Conservation (phyloP, 2,113 vertebrate species). For the Saiga tatarica region DNA sequence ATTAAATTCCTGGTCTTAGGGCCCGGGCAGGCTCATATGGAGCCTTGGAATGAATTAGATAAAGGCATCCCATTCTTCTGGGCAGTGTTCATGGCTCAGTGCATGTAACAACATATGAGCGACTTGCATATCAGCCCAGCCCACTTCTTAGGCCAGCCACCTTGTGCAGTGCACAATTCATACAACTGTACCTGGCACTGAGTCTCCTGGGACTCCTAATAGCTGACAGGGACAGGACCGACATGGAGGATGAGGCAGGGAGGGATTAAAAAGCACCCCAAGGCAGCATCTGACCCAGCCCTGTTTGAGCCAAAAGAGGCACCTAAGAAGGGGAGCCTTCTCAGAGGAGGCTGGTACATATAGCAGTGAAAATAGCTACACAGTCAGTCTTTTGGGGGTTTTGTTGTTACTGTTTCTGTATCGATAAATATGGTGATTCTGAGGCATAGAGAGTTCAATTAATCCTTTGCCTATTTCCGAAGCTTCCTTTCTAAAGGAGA, state of each 20-base stretch:
- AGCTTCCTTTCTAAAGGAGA: background rate
- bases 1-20: background rate
- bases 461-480: conserved; percentile 29
- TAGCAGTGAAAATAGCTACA: background rate
- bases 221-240: background rate
- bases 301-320: background rate
- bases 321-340: background rate
- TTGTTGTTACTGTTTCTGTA: background rate
- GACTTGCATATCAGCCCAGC: background rate
- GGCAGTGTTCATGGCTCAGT: background rate
- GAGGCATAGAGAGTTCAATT: background rate
- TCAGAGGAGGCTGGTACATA: too few relatives aligned
- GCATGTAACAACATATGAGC: background rate
- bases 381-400: background rate
- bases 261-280: background rate
- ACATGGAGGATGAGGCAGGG: fast-evolving
- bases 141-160: background rate
- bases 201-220: background rate
- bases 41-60: background rate
- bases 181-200: background rate
- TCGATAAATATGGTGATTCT: background rate
- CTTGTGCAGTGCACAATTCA: background rate
- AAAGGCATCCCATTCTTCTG: background rate
- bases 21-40: too few relatives aligned
- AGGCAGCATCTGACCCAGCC: background rate